Evolutionary conservation across 2,888 invertebrate genomes (phyloP), one percentile per base, ranked within the genome.

Genomic region (Lepeophtheirus nordmannii): DNA sequence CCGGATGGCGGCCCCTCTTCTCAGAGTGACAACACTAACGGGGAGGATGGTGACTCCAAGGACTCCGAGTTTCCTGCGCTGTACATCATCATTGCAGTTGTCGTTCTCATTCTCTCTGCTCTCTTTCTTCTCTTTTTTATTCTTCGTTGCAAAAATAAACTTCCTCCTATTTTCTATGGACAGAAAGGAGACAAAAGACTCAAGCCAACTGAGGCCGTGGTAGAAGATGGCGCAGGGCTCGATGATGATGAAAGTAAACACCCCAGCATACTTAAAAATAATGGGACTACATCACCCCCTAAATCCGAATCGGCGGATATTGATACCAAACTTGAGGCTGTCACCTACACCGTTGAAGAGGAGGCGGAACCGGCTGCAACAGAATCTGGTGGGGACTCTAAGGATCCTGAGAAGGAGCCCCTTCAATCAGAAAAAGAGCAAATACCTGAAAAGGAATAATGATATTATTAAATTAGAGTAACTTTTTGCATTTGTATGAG

Each of bases 221-320:
- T n/a, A 5, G 61, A 61, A 17, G 61, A 61, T 11, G 12, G 12
- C 23, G 11, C 39, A 14, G 58, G 20, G 9, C 14, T 30, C n/a
- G 61, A 22, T 37, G 61, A 61, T 38, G 61, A 61, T n/a, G 61
- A 61, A 38, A 61, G 37, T 11, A 22, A 61, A 22, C 61, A 61
- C 39, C 61, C 61, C 7, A 61, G 30, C 61, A 61, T 61, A 61
- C 23, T 61, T 8, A 61, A 61, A 38, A 38, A 38, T 38, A 46
- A 46, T 8, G 53, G n/a, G 17, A 17, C 53, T 14, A 5, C 30
- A 30, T 30, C 30, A 30, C 30, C 30, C 7, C 30, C 30, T 30
- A 30, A 30, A 30, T 30, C 30, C 30, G 30, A 30, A 7, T 30
- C 30, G 2, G 30, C 30, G 30, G 30, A 30, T 30, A 30, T 30